A percentile compares a stretch with the other conserved stretches of the same genome.
These are phyloP conservation scores for Synergus japonicus DNA, from an alignment of 2,888 invertebrate genomes.

Conservation along the genomic window DNA sequence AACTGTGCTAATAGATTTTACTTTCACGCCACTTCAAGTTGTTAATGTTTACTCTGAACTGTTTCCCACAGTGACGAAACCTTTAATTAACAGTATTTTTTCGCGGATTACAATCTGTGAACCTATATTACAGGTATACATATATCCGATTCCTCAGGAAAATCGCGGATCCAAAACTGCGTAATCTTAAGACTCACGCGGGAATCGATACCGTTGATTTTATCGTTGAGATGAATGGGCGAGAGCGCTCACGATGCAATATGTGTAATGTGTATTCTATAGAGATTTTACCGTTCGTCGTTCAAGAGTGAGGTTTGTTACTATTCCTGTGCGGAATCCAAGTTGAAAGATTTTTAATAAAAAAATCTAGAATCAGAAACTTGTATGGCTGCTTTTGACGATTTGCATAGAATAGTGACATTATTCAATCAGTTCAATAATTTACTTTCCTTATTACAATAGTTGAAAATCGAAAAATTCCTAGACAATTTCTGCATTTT, in stretches of 20 bases:
- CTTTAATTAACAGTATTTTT: conserved; percentile 24
- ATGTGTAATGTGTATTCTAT: conserved; percentile 10
- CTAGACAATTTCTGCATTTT: too few species aligned
- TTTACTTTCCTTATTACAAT: too few species aligned
- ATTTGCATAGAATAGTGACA: conserved; percentile 21
- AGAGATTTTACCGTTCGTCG: conserved; percentile 26
- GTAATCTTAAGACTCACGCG: conserved; percentile 17
- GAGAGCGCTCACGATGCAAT: conserved; percentile 25
- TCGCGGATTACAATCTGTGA: background rate
- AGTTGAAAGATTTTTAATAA: conserved; percentile 7
- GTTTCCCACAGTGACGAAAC: conserved; percentile 17
- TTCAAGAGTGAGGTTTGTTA: background rate
- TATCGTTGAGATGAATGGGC: conserved; percentile 31
- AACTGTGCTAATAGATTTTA: background rate
- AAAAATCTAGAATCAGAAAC: conserved; percentile 6
- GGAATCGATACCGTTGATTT: conserved; percentile 31
- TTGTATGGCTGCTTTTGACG: conserved; percentile 10
- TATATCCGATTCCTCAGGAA: conserved; percentile 3
- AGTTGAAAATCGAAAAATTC: too few species aligned
- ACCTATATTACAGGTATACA: background rate
- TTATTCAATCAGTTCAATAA: background rate
- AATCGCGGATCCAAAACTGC: conserved; percentile 20
- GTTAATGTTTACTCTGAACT: conserved; percentile 21
- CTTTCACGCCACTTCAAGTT: background rate
- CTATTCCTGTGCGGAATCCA: conserved; percentile 11